These are phyloP conservation scores for Synodontis membranacea DNA, from an alignment of 2,113 vertebrate genomes.

Conservation along the genomic window DNA sequence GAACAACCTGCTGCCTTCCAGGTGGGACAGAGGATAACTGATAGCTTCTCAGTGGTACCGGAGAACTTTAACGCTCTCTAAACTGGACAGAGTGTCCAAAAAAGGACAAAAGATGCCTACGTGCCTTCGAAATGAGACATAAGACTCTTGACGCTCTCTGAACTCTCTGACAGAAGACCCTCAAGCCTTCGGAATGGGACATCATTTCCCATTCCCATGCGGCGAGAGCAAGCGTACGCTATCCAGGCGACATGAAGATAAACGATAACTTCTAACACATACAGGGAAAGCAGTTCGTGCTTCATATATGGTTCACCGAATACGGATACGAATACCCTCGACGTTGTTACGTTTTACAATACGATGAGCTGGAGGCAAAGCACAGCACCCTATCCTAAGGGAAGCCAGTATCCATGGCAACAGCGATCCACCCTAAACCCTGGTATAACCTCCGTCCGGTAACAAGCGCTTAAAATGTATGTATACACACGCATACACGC, in stretches of 20 bases:
- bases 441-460: conserved; percentile 25
- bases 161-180: not conserved
- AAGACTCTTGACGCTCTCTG: not conserved
- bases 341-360: too few species aligned
- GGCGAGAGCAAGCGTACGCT: not conserved
- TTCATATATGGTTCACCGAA: not conserved
- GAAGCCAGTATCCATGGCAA: conserved; percentile 49
- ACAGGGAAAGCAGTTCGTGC: not conserved
- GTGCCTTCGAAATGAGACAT: not conserved
- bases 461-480: not conserved
- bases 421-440: conserved; percentile 39
- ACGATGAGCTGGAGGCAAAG: not conserved
- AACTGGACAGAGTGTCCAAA: not conserved
- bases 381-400: not conserved
- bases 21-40: not conserved
- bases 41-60: not conserved
- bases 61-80: not conserved
- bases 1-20: not conserved
- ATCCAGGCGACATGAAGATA: not conserved
- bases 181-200: not conserved
- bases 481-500: conserved; percentile 7
- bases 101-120: not conserved
- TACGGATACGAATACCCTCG: not conserved
- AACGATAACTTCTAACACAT: not conserved
- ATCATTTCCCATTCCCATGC: too few species aligned